A percentile compares a stretch with the other conserved stretches of the same genome.
phyloP scores from a whole-genome alignment of 30 jellyfish, hydroid and myxozoan species.

The Aurelia aurita complex sp. Pacific region DNA sequence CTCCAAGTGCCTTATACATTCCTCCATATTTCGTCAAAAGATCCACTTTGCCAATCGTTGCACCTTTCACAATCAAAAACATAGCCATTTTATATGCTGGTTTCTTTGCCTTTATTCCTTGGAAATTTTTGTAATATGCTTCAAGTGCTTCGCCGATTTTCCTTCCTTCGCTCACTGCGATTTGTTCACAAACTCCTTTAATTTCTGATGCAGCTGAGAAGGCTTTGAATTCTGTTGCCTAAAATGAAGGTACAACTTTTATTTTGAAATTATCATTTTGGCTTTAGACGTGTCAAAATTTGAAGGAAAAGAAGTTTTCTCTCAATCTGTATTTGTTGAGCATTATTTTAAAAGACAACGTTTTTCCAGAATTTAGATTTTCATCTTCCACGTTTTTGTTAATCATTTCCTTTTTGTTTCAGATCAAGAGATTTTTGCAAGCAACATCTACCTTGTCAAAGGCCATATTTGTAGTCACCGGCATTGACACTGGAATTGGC shows the following conservation, averaged over 20 bases:
- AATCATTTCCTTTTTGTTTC: too few relatives aligned
- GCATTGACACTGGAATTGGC: too few relatives aligned
- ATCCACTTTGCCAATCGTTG: slow-evolving; percentile 75
- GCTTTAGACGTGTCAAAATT: too few relatives aligned
- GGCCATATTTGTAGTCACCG: too few relatives aligned
- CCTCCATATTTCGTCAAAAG: slow-evolving; percentile 71
- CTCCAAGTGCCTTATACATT: slow-evolving; percentile 78
- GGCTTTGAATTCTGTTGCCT: slow-evolving; percentile 83
- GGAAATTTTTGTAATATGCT: slow-evolving; percentile 71
- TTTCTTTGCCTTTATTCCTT: slow-evolving; percentile 70
- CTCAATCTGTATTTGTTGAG: too few relatives aligned
- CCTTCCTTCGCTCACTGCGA: slow-evolving; percentile 70
- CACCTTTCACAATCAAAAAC: slow-evolving; percentile 82
- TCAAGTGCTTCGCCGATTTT: slow-evolving; percentile 93
- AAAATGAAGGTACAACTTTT: background rate
- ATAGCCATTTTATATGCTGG: slow-evolving; percentile 64
- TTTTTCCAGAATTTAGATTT: too few relatives aligned
- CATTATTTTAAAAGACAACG: too few relatives aligned
- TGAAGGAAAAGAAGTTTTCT: too few relatives aligned
- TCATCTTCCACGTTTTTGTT: too few relatives aligned
- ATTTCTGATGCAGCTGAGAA: slow-evolving; percentile 77
- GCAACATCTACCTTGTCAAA: too few relatives aligned
- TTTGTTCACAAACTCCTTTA: slow-evolving; percentile 57
- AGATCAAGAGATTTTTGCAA: too few relatives aligned
- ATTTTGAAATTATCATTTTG: background rate